Base-by-base conservation (phyloP, 1,140 invertebrate species). In the Cydia fagiglandana region DNA sequence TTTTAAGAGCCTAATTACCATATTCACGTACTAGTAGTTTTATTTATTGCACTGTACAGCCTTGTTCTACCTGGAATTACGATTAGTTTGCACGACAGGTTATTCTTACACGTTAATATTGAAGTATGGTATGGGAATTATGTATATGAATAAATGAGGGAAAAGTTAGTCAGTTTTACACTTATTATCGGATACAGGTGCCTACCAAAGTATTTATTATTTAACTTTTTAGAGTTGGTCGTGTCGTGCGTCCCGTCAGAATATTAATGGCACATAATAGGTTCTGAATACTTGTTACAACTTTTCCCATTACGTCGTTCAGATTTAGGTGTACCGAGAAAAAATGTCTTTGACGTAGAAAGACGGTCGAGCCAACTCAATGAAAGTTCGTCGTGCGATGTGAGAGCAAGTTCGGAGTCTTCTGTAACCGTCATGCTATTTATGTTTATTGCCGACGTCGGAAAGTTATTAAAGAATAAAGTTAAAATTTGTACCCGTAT, bases 231-330 rank as follows among this genome's bases (percentile, higher is more conserved):
- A 86, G 86, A 81, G 83, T 83, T 81, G 74, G 76, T 79, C 75
- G 73, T 77, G 84, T 81, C 84, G 81, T 5, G 75, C 79, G 80
- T 84, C 86, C 86, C 82, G 83, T 86, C 87, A 84, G 88, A 91
- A 91, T 90, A 91, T 91, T 91, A 91, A 91, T 88, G 82, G 86
- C 80, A 84, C 81, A 87, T 91, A 91, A 90, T 88, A 89, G 84
- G 82, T 89, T 89, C 83, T 81, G 88, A 89, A 91, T 91, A 89
- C 88, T 90, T 90, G 83, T 91, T 91, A 91, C 85, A 92, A 92
- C 89, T 92, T 92, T 92, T 92, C 88, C 89, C 87, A 92, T 91
- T 92, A 92, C 80, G 80, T 78, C 79, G 84, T 78, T 84, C 81
- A 83, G 84, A 88, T 88, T 91, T 89, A 86, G 66, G 66, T 70